Evolutionary conservation across 2,888 invertebrate genomes (phyloP).

Genomic region (Ametastegia equiseti): DNA sequence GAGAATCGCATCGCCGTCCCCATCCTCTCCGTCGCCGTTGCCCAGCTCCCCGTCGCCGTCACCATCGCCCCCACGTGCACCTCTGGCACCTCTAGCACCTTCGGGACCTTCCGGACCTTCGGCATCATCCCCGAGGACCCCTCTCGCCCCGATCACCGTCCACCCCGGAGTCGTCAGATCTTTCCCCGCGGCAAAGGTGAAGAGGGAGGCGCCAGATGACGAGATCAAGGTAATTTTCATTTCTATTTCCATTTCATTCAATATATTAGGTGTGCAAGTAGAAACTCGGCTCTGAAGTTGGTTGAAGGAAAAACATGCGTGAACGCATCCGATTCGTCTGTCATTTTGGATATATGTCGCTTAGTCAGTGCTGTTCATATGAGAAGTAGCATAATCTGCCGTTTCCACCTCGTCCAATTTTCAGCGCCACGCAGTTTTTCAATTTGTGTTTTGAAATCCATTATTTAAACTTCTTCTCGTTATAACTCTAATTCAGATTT

Average conservation of each 20-base stretch:
- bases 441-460: no score
- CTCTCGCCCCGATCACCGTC: background rate
- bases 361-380: no score
- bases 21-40: background rate
- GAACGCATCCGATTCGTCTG: no score
- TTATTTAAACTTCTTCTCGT: no score
- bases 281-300: no score
- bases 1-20: background rate
- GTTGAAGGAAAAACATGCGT: no score
- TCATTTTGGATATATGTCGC: no score
- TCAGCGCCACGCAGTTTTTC: no score
- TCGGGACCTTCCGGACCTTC: background rate
- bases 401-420: no score
- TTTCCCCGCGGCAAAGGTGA: slow-evolving; percentile 75
- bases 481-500: no score
- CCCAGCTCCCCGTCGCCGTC: background rate
- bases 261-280: background rate
- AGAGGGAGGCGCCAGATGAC: slow-evolving; percentile 85
- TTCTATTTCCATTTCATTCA: no score
- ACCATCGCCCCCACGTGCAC: slow-evolving; percentile 27
- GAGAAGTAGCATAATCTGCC: no score
- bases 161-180: background rate
- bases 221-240: slow-evolving; percentile 83
- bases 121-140: background rate
- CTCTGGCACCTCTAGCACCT: background rate